phyloP scores from a whole-genome alignment of 2,888 invertebrate genomes.

The Clusia tigrina region DNA sequence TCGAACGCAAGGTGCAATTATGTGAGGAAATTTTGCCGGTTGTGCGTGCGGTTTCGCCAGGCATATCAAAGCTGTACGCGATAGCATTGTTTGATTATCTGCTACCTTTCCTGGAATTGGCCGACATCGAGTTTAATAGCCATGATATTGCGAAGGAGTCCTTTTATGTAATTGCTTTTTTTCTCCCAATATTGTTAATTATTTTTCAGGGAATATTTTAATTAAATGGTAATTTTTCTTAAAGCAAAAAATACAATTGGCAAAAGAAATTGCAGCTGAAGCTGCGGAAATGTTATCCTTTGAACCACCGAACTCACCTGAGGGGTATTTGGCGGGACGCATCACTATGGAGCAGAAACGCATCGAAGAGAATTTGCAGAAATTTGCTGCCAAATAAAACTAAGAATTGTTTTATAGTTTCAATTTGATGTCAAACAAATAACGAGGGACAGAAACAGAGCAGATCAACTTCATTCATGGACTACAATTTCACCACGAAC shows the following conservation, averaged over 20 bases:
- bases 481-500: too few relatives aligned
- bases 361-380: slow-evolving; percentile 50
- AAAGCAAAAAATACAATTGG: slow-evolving; percentile 67
- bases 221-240: slow-evolving; percentile 19
- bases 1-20: slow-evolving; percentile 72
- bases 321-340: slow-evolving; percentile 67
- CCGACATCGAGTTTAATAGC: slow-evolving; percentile 70
- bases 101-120: slow-evolving; percentile 71
- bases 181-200: background rate
- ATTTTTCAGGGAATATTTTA: slow-evolving; percentile 28
- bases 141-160: slow-evolving; percentile 69
- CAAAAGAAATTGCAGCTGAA: slow-evolving; percentile 69
- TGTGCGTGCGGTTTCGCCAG: slow-evolving; percentile 73
- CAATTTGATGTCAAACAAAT: too few relatives aligned
- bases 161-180: slow-evolving; percentile 64
- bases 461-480: too few relatives aligned
- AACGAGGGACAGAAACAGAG: too few relatives aligned
- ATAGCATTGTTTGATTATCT: slow-evolving; percentile 81
- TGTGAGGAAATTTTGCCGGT: slow-evolving; percentile 74
- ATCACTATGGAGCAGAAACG: slow-evolving; percentile 51
- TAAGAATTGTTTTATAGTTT: too few relatives aligned
- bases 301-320: slow-evolving; percentile 77
- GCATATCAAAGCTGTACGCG: slow-evolving; percentile 66
- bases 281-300: slow-evolving; percentile 71
- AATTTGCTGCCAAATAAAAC: slow-evolving; percentile 28